Conservation (phyloP, 2,888 invertebrate species). For the Dolichomitus sp. region DNA sequence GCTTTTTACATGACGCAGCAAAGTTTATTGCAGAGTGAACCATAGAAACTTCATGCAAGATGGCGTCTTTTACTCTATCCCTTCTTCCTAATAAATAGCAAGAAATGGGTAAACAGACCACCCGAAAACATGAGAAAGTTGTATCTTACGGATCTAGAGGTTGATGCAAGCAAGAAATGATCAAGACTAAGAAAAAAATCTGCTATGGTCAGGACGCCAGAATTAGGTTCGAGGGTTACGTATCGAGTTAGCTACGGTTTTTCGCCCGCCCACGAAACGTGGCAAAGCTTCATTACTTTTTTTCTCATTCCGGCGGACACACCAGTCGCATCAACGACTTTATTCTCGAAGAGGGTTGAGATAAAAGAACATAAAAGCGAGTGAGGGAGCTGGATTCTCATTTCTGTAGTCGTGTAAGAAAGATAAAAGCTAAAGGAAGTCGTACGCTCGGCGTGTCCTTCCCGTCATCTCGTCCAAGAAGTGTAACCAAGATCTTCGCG, state of each 20-base stretch:
- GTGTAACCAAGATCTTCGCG: slow-evolving; percentile 44
- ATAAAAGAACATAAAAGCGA: slow-evolving; percentile 34
- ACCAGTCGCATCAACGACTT: slow-evolving; percentile 35
- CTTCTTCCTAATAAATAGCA: not conserved
- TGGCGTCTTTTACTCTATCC: too few relatives aligned
- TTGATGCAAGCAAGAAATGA: not conserved
- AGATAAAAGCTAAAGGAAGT: slow-evolving; percentile 50
- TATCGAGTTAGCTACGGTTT: slow-evolving; percentile 71
- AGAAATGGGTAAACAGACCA: not conserved
- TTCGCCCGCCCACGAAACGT: slow-evolving; percentile 55
- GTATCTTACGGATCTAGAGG: not conserved
- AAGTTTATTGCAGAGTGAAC: too few relatives aligned
- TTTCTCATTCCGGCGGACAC: slow-evolving; percentile 64
- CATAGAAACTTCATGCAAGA: too few relatives aligned
- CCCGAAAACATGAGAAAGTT: not conserved
- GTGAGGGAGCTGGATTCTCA: slow-evolving; percentile 38
- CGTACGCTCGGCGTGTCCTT: slow-evolving; percentile 44
- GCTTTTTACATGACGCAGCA: too few relatives aligned
- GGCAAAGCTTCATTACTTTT: slow-evolving; percentile 76
- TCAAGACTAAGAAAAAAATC: not conserved
- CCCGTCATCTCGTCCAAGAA: slow-evolving; percentile 61
- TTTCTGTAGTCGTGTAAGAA: slow-evolving; percentile 31
- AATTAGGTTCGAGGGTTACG: slow-evolving; percentile 21
- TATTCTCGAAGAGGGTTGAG: slow-evolving; percentile 45
- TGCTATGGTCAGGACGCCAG: not conserved